These are phyloP conservation scores for Arremon brunneinucha DNA, from an alignment of 2,797 vertebrate species.

Conservation along the genomic window DNA sequence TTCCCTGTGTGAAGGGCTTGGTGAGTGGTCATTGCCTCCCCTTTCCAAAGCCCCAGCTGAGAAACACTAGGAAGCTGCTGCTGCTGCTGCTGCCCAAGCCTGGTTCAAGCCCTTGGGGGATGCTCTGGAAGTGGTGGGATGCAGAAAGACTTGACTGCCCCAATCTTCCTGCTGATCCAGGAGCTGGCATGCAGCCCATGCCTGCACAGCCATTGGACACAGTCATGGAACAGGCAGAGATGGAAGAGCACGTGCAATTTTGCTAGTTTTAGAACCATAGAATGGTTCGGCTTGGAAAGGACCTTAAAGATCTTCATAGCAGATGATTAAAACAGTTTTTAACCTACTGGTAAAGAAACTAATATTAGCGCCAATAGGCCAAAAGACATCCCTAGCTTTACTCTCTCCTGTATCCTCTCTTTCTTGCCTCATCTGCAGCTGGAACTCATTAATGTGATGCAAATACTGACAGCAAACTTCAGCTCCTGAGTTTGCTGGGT, in stretches of 20 bases:
- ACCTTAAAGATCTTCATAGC: not conserved
- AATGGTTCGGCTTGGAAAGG: not conserved
- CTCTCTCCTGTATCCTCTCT: not conserved
- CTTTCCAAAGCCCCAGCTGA: not conserved
- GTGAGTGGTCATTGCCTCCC: accelerated
- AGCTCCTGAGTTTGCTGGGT: accelerated
- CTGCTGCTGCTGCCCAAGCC: not conserved
- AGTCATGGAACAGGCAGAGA: not conserved
- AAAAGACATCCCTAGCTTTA: not conserved
- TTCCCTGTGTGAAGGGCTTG: not conserved
- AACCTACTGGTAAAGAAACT: not conserved
- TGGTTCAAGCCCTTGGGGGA: not conserved
- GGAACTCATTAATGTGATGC: not conserved
- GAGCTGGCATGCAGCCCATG: not conserved
- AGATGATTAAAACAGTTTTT: not conserved
- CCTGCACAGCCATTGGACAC: accelerated
- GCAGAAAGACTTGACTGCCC: not conserved
- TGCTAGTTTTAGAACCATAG: not conserved
- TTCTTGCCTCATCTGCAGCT: not conserved
- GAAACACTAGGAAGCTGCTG: not conserved
- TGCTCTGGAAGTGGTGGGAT: not conserved
- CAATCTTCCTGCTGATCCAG: not conserved
- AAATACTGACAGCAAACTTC: not conserved
- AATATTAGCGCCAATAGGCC: not conserved
- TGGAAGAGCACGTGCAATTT: not conserved